phyloP scores from a whole-genome alignment of 2,113 vertebrate genomes.

The Hiodon tergisus region DNA sequence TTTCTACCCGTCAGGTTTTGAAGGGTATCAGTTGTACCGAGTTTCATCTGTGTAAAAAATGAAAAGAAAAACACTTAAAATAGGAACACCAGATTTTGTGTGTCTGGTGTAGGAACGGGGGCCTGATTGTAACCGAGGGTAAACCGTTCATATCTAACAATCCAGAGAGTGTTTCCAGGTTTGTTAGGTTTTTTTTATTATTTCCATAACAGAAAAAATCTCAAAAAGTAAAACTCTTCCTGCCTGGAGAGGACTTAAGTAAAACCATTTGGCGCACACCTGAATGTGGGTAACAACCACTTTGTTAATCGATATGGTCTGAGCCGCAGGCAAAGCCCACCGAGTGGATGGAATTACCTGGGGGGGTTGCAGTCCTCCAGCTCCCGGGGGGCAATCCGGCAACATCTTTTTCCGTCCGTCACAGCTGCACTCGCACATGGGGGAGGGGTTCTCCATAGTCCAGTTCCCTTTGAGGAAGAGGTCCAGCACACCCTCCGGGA shows the following conservation, averaged over 20 bases:
- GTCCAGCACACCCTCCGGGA: constrained; percentile 66
- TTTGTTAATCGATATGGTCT: too few relatives aligned
- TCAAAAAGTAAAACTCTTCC: too few relatives aligned
- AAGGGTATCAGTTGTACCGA: constrained; percentile 67
- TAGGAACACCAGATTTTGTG: background rate
- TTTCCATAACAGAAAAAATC: too few relatives aligned
- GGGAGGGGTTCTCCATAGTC: constrained; percentile 89
- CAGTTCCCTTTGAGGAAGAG: constrained; percentile 79
- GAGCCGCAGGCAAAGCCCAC: too few relatives aligned
- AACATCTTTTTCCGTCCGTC: constrained; percentile 87
- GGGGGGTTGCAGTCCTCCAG: constrained; percentile 83
- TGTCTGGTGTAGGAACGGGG: too few relatives aligned
- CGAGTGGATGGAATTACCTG: constrained; percentile 61
- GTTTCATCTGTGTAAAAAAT: constrained; percentile 51
- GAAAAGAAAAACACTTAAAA: background rate
- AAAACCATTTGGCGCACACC: too few relatives aligned
- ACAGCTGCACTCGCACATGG: constrained; percentile 78
- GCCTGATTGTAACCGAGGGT: too few relatives aligned
- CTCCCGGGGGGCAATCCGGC: constrained; percentile 83
- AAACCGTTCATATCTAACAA: too few relatives aligned
- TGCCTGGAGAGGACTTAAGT: too few relatives aligned
- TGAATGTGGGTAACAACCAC: too few relatives aligned
- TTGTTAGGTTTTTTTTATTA: too few relatives aligned
- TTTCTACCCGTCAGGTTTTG: constrained; percentile 91
- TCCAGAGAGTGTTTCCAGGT: too few relatives aligned